Base-by-base conservation (phyloP, 2,888 invertebrate genomes). In the Aphidoletes aphidimyza region DNA sequence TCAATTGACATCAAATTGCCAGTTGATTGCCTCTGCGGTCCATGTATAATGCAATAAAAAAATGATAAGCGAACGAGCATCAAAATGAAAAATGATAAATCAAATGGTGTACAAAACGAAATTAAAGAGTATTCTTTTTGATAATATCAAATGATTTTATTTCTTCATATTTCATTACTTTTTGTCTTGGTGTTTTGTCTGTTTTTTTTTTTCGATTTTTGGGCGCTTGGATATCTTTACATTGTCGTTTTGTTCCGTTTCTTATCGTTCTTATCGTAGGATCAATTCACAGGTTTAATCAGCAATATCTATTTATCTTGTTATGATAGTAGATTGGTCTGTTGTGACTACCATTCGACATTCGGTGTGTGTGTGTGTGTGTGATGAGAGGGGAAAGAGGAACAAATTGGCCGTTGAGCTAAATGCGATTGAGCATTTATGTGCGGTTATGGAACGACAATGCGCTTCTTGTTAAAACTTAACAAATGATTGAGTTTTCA, bases 1-100 rank as follows among this genome's bases (percentile, higher is more conserved):
- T 83, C 83, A 83, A 83, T 83, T 39, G 83, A 45, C 83, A 36
- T 26, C 83, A 83, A 83, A 83, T 83, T 83, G 83, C 11, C 17
- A 6, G 42, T 83, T 83, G 83, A 83, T 83, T 83, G 83, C 42
- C 26, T 45, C 26, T 45, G 69, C 30, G 69, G 69, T 69, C 11
- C 30, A 69, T 54, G 69, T 69, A 11, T 26, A n/a, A 30, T 30
- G 69, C 30, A 69, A 22, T 1, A 54, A 5, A 3, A n/a, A 69
- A 69, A 30, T 6, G 5, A 69, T 22, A 22, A 54, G 22, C 2
- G 9, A 22, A 54, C n/a, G 9, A 14, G 2, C 26, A 34, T 14
- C 0, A 69, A 30, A 69, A 69, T 30, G 14, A 69, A 69, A 47
- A 47, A 47, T 17, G 17, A 6, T 2, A 47, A 47, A 47, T 14